phyloP scores from a whole-genome alignment of 2,888 invertebrate species.

The Amphimallon solstitiale region DNA sequence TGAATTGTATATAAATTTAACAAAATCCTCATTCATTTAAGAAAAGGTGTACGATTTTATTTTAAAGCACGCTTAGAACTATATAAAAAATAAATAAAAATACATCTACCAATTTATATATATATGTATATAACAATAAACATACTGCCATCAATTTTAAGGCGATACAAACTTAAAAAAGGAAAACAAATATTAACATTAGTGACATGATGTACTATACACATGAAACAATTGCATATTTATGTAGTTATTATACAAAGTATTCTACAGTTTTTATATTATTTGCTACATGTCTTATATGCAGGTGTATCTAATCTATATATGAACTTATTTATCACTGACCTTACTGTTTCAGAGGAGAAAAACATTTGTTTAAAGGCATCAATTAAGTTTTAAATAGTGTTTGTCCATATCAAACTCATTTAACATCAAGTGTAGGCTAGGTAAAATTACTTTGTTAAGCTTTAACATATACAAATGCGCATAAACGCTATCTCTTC shows the following conservation, averaged over 20 bases:
- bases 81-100: slow-evolving; percentile 37
- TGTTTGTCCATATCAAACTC: too few species aligned
- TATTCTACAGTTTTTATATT: not conserved
- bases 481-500: too few species aligned
- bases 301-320: too few species aligned
- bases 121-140: slow-evolving; percentile 35
- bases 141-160: slow-evolving; percentile 34
- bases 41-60: not conserved
- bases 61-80: not conserved
- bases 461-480: too few species aligned
- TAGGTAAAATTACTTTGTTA: too few species aligned
- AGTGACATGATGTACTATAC: not conserved
- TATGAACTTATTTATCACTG: too few species aligned
- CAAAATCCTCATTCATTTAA: not conserved
- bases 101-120: slow-evolving; percentile 29
- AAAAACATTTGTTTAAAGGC: too few species aligned
- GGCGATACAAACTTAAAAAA: slow-evolving; percentile 20
- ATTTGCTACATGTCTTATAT: too few species aligned
- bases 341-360: too few species aligned
- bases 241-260: slow-evolving; percentile 1
- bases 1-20: not conserved
- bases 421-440: too few species aligned
- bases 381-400: too few species aligned
- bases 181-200: slow-evolving; percentile 15
- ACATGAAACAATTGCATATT: slow-evolving; percentile 2